These are phyloP conservation scores for Adelphocoris suturalis DNA, from an alignment of 2,888 invertebrate species.

Conservation along the genomic window DNA sequence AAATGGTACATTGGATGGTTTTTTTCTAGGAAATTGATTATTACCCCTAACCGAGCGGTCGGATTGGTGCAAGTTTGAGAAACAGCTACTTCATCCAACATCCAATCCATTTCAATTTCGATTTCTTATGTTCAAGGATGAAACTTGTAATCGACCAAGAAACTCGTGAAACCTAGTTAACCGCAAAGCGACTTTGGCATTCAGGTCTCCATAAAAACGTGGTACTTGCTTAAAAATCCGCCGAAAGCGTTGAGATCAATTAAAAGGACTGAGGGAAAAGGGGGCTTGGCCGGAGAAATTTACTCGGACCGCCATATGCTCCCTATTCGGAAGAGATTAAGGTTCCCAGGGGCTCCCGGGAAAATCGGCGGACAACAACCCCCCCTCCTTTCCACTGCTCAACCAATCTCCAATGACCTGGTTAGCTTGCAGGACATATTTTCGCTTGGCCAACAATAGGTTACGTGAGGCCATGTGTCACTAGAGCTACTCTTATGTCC, in stretches of 20 bases:
- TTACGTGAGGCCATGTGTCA: background rate
- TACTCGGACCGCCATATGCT: conserved; percentile 63
- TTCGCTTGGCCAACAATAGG: background rate
- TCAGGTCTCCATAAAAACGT: too few relatives aligned
- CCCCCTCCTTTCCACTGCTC: background rate
- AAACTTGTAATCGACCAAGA: too few relatives aligned
- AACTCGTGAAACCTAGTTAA: too few relatives aligned
- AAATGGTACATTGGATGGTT: too few relatives aligned
- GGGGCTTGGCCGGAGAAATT: conserved; percentile 47
- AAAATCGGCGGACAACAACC: conserved; percentile 26
- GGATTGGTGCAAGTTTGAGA: too few relatives aligned
- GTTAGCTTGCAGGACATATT: background rate
- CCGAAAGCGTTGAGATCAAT: conserved; percentile 64
- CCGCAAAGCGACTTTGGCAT: too few relatives aligned
- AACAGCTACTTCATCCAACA: too few relatives aligned
- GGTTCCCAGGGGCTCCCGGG: conserved; percentile 35
- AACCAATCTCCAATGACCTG: background rate
- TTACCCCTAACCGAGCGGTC: too few relatives aligned
- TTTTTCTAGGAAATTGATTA: too few relatives aligned
- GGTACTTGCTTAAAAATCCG: too few relatives aligned
- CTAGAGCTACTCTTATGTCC: background rate
- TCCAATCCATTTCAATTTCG: too few relatives aligned
- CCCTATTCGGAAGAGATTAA: conserved; percentile 68
- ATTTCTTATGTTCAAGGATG: too few relatives aligned
- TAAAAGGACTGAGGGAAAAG: conserved; percentile 39